Conservation (phyloP, 2,888 invertebrate genomes). For the Rhingia rostrata region DNA sequence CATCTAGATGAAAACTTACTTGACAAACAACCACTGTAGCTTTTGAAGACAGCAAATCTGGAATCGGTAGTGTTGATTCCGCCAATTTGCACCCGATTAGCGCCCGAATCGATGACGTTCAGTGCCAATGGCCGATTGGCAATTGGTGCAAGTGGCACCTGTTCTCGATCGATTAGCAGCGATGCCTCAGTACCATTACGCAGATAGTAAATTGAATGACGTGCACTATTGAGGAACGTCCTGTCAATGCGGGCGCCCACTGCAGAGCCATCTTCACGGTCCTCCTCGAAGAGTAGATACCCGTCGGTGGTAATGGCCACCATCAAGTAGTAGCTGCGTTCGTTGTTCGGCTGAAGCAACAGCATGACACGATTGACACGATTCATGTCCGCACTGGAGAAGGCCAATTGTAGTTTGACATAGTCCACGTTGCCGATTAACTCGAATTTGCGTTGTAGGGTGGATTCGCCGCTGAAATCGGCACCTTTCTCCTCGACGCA, state of each 20-base stretch:
- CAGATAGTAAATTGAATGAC: constrained; percentile 89
- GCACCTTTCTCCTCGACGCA: constrained; percentile 95
- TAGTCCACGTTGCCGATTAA: constrained; percentile 87
- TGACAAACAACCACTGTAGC: constrained; percentile 94
- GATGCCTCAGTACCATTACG: constrained; percentile 89
- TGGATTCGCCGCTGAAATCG: constrained; percentile 93
- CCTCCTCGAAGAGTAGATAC: constrained; percentile 92
- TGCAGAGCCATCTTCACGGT: constrained; percentile 87
- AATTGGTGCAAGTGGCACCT: constrained; percentile 88
- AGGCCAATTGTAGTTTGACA: constrained; percentile 93
- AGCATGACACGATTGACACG: constrained; percentile 91
- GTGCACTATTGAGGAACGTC: constrained; percentile 91
- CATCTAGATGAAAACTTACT: constrained; percentile 94
- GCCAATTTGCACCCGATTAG: constrained; percentile 93
- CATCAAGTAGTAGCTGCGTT: constrained; percentile 92
- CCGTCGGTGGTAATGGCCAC: constrained; percentile 93
- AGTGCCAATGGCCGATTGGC: constrained; percentile 88
- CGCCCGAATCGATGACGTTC: constrained; percentile 86
- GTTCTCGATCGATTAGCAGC: constrained; percentile 89
- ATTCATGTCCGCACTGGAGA: constrained; percentile 91
- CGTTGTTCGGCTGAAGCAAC: constrained; percentile 91
- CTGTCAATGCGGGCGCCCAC: constrained; percentile 90
- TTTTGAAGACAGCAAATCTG: constrained; percentile 91
- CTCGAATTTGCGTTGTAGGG: constrained; percentile 90
- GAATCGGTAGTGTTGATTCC: constrained; percentile 93